Percentiles rank a stretch among this genome's conserved stretches.
Conservation (phyloP, 2,797 vertebrate genomes). For the Cynopterus sphinx region DNA sequence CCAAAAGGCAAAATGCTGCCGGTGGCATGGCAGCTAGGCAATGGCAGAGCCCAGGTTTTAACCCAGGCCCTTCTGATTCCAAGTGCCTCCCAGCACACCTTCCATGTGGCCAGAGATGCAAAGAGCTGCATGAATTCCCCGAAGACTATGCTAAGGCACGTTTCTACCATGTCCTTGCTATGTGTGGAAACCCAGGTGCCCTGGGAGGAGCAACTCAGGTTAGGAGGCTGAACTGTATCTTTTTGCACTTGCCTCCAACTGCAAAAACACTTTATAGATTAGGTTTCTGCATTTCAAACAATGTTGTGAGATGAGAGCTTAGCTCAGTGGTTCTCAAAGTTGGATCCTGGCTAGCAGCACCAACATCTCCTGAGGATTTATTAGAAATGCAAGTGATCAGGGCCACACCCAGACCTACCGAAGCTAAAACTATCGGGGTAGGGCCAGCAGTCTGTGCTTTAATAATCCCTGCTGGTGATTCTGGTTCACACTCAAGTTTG, state of each 20-base stretch:
- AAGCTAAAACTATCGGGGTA: not conserved
- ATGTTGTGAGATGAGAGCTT: not conserved
- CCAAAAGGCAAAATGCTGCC: not conserved
- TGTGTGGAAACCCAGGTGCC: not conserved
- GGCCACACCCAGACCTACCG: not conserved
- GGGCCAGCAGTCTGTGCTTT: not conserved
- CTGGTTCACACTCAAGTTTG: not conserved
- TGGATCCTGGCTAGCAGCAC: not conserved
- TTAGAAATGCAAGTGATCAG: not conserved
- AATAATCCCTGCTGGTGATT: not conserved
- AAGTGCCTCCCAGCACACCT: not conserved
- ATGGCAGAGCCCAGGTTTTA: not conserved
- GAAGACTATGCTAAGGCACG: not conserved
- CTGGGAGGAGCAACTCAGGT: not conserved
- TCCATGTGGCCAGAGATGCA: not conserved
- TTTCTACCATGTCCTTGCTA: not conserved
- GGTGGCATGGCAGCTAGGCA: not conserved
- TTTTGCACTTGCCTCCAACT: not conserved
- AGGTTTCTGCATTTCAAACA: not conserved
- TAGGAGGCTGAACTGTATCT: not conserved
- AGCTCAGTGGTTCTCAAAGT: not conserved
- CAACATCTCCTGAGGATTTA: not conserved
- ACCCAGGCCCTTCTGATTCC: not conserved
- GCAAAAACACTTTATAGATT: not conserved
- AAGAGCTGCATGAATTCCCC: not conserved